These are phyloP conservation scores for Sarcophaga rosellei DNA, from an alignment of 2,888 invertebrate genomes.

Conservation along the genomic window DNA sequence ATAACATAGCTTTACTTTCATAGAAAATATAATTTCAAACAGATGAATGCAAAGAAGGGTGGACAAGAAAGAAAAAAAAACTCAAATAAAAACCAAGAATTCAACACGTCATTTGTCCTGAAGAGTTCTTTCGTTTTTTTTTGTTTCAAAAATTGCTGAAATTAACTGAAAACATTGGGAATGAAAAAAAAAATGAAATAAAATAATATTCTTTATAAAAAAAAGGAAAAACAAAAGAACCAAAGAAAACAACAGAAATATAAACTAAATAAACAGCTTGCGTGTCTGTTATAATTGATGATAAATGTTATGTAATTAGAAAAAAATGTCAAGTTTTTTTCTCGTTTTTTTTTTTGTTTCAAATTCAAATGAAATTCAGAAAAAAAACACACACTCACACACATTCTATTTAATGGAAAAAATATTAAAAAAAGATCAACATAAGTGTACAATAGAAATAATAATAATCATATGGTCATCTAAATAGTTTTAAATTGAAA, in stretches of 20 bases:
- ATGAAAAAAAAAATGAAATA: conserved; percentile 41
- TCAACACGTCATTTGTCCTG: conserved; percentile 80
- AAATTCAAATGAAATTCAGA: conserved; percentile 45
- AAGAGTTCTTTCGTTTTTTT: conserved; percentile 67
- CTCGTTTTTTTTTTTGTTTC: not conserved
- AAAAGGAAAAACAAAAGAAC: not conserved
- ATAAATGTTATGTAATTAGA: conserved; percentile 80
- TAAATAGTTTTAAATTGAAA: conserved; percentile 62
- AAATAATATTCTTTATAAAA: conserved; percentile 31
- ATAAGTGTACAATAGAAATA: conserved; percentile 34
- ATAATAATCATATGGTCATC: conserved; percentile 62
- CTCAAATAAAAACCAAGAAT: conserved; percentile 70
- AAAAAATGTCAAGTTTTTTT: conserved; percentile 72
- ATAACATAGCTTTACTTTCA: not conserved
- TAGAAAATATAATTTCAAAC: not conserved
- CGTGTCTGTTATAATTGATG: conserved; percentile 78
- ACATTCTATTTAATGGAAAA: not conserved
- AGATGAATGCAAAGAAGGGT: too few species aligned
- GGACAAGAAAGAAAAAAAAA: conserved; percentile 17
- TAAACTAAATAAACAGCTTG: conserved; percentile 59
- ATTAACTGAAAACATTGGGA: conserved; percentile 23
- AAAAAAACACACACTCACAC: conserved; percentile 49
- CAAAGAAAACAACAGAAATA: not conserved
- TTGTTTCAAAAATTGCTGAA: conserved; percentile 29
- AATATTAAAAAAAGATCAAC: conserved; percentile 3